Evolutionary conservation across 1,140 invertebrate genomes (phyloP).

Genomic region (Telenomus remus): DNA sequence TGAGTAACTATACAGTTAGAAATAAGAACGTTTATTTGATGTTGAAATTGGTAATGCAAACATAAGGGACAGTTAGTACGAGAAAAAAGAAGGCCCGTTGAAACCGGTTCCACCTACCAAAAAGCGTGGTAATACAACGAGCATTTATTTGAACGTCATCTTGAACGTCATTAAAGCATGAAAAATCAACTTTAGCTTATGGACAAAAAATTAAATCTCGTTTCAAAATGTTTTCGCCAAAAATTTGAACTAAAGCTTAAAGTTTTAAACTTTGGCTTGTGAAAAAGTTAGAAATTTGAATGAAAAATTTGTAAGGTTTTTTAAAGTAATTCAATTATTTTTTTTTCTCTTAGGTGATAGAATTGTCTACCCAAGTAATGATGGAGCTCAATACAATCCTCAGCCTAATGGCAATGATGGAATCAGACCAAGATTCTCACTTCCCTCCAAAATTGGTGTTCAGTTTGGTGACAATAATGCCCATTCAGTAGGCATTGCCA

Average conservation of each 20-base stretch:
- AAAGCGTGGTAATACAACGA: conserved; percentile 13
- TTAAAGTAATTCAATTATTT: background rate
- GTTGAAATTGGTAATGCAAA: conserved; percentile 39
- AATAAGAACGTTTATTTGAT: conserved; percentile 32
- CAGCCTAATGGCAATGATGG: conserved; percentile 32
- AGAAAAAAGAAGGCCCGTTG: conserved; percentile 14
- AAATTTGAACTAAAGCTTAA: background rate
- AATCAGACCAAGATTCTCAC: conserved; percentile 63
- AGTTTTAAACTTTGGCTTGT: no score
- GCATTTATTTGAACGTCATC: background rate
- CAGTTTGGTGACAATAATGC: conserved; percentile 60
- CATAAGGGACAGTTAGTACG: conserved; percentile 22
- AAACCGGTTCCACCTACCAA: conserved; percentile 43
- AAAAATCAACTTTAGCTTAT: no score
- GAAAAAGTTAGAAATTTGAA: no score
- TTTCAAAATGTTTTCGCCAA: background rate
- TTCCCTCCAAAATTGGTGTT: conserved; percentile 66
- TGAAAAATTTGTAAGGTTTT: background rate
- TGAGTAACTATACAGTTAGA: conserved; percentile 18
- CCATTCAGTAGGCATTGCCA: conserved; percentile 66
- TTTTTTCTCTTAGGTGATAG: conserved; percentile 56
- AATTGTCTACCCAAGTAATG: conserved; percentile 34
- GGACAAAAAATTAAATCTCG: no score
- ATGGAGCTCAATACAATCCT: conserved; percentile 62
- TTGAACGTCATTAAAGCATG: no score